Conservation (phyloP, 2,797 vertebrate species). For the Odontamblyopus lacepedii region DNA sequence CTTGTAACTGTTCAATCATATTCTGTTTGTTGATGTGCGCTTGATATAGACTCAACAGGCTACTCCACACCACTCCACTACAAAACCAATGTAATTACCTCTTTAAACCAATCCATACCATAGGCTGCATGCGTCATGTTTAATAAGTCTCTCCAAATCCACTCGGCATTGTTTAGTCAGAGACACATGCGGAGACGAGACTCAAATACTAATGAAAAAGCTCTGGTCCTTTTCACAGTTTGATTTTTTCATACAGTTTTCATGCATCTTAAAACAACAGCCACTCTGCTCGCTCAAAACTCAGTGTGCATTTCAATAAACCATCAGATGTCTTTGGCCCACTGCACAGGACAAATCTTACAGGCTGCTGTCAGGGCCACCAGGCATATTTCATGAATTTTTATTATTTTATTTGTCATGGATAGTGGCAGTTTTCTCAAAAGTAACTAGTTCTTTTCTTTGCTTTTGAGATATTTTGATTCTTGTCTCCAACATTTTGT, state of each 20-base stretch:
- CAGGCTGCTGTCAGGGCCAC: slow-evolving; percentile 60
- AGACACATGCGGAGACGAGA: slow-evolving; percentile 58
- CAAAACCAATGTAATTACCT: slow-evolving; percentile 10
- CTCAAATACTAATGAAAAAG: slow-evolving; percentile 65
- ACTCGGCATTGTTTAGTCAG: slow-evolving; percentile 51
- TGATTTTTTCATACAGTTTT: slow-evolving; percentile 66
- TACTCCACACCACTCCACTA: slow-evolving; percentile 29
- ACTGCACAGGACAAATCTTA: slow-evolving; percentile 66
- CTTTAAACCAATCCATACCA: slow-evolving; percentile 12
- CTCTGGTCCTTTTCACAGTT: slow-evolving; percentile 42
- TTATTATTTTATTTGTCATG: slow-evolving; percentile 68
- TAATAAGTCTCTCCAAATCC: slow-evolving; percentile 50
- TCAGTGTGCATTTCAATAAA: slow-evolving; percentile 76
- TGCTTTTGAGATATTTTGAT: slow-evolving; percentile 60
- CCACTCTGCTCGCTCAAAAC: slow-evolving; percentile 50
- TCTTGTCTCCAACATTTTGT: slow-evolving; percentile 16
- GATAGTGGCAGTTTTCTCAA: slow-evolving; percentile 54
- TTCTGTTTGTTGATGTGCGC: neutral
- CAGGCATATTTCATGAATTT: slow-evolving; percentile 69
- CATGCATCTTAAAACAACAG: slow-evolving; percentile 77
- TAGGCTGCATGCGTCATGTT: slow-evolving; percentile 49
- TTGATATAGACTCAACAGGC: slow-evolving; percentile 25
- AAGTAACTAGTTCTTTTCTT: slow-evolving; percentile 61
- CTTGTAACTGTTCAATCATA: neutral
- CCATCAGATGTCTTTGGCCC: slow-evolving; percentile 61